Evolutionary conservation across 2,113 vertebrate species (phyloP).

Genomic region (Tursiops truncatus): DNA sequence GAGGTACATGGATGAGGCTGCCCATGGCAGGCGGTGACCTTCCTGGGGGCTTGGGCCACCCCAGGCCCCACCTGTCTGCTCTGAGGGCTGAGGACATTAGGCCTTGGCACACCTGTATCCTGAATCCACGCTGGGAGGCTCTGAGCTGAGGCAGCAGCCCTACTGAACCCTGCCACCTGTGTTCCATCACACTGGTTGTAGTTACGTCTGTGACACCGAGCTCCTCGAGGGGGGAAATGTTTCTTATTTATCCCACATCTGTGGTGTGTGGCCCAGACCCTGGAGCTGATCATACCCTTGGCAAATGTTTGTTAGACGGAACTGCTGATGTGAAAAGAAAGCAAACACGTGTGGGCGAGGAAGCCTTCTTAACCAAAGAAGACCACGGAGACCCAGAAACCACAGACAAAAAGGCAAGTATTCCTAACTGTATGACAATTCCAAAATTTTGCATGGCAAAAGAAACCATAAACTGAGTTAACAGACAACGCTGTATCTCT

Average conservation of each 20-base stretch:
- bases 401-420: background rate
- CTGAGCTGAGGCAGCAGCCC: background rate
- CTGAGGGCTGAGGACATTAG: background rate
- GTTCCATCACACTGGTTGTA: accelerated
- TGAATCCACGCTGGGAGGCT: background rate
- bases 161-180: accelerated
- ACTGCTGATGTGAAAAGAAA: background rate
- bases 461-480: background rate
- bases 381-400: background rate
- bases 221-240: accelerated
- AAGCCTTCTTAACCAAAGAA: background rate
- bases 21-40: accelerated
- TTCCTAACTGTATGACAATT: accelerated
- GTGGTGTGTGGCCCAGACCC: accelerated
- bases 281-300: accelerated
- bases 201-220: accelerated
- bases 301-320: background rate
- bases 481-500: background rate
- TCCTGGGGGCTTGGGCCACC: background rate
- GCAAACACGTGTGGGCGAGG: background rate
- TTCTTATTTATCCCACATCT: background rate
- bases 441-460: accelerated
- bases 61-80: accelerated
- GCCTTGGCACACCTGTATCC: background rate
- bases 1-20: accelerated